Conservation (phyloP, 2,113 vertebrate genomes). For the Eurystomus gularis region DNA sequence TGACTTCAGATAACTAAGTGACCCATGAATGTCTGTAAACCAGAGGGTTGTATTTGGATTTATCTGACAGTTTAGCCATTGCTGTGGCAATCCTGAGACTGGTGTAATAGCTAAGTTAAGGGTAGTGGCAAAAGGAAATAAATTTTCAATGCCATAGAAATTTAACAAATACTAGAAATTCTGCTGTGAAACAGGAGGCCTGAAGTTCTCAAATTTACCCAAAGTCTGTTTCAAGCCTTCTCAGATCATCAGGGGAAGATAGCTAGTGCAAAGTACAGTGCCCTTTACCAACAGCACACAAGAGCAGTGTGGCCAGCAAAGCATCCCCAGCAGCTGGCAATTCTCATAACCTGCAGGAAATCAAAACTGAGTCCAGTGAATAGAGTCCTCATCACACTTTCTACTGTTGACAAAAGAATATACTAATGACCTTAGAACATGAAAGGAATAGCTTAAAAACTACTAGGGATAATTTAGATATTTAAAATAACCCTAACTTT, state of each 20-base stretch:
- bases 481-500: neutral
- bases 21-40: neutral
- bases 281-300: neutral
- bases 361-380: neutral
- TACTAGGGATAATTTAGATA: neutral
- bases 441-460: neutral
- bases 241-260: neutral
- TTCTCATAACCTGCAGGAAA: neutral
- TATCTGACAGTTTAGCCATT: neutral
- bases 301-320: neutral
- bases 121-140: neutral
- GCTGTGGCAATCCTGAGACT: neutral
- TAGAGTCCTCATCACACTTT: neutral
- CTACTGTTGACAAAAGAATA: neutral
- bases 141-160: neutral
- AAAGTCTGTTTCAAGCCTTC: neutral
- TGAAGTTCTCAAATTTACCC: neutral
- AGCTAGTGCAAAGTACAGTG: neutral
- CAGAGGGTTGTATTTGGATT: neutral
- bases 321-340: too few species aligned
- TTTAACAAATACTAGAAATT: neutral
- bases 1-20: neutral
- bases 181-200: neutral
- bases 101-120: neutral
- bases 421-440: neutral